Evolutionary conservation across 2,797 vertebrate species (phyloP).

Genomic region (Macropodus opercularis): DNA sequence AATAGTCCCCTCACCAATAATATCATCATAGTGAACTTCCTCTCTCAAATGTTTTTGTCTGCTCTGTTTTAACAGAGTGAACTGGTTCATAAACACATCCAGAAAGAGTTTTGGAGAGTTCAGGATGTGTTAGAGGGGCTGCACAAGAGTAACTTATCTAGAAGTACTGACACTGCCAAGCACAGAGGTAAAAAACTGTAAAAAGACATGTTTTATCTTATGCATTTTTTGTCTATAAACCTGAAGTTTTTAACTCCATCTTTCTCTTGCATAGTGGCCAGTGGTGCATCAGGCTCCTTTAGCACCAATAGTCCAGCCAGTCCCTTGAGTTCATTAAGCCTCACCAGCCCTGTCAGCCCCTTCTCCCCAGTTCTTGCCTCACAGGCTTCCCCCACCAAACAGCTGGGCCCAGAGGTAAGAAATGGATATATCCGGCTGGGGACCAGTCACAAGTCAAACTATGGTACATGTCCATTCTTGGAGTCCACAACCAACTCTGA

Average conservation of each 20-base stretch:
- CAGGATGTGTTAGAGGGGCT: slow-evolving; percentile 96
- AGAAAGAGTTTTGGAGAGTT: slow-evolving; percentile 97
- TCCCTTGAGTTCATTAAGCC: slow-evolving; percentile 93
- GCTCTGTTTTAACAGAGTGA: slow-evolving; percentile 82
- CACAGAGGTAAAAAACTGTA: slow-evolving; percentile 83
- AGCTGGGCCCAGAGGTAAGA: slow-evolving; percentile 90
- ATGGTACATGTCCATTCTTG: background rate
- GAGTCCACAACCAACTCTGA: slow-evolving; percentile 32
- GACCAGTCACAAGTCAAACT: slow-evolving; percentile 19
- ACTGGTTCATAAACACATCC: slow-evolving; percentile 89
- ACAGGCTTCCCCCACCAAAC: slow-evolving; percentile 91
- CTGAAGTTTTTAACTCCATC: background rate
- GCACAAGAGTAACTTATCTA: slow-evolving; percentile 91
- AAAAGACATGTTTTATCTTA: background rate
- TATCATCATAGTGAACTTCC: background rate
- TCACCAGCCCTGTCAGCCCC: slow-evolving; percentile 94
- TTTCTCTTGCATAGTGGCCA: slow-evolving; percentile 76
- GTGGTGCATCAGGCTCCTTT: slow-evolving; percentile 88
- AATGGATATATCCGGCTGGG: slow-evolving; percentile 41
- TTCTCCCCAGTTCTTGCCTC: slow-evolving; percentile 92
- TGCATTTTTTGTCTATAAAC: background rate
- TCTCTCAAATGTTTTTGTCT: background rate
- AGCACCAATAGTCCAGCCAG: slow-evolving; percentile 97
- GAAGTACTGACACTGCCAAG: slow-evolving; percentile 93
- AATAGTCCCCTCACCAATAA: too few species aligned